Percentiles rank a stretch among this genome's conserved stretches.
Evolutionary conservation across 2,113 vertebrate genomes (phyloP).

Genomic region (Leptocoma aspasia): DNA sequence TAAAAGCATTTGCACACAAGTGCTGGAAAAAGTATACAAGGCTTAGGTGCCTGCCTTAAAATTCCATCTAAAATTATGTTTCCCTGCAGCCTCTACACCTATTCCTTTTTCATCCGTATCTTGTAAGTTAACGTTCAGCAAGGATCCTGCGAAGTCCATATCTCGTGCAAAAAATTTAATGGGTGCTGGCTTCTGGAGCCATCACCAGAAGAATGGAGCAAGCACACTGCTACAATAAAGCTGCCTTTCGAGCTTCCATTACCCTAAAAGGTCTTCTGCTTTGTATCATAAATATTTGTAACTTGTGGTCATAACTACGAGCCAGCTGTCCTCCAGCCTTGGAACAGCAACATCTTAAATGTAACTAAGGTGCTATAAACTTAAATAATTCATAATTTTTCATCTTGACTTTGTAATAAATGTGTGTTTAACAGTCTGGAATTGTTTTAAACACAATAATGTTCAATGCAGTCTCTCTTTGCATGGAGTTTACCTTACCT

Average conservation of each 20-base stretch:
- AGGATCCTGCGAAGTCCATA: not conserved
- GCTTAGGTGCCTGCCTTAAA: not conserved
- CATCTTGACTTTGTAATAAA: slow-evolving; percentile 23
- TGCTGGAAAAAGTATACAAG: not conserved
- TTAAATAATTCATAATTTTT: slow-evolving; percentile 48
- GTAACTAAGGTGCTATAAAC: slow-evolving; percentile 54
- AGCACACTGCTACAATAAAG: not conserved
- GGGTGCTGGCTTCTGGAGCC: not conserved
- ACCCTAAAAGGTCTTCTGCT: slow-evolving; percentile 64
- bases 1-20: not conserved
- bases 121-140: not conserved
- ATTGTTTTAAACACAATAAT: slow-evolving; percentile 2
- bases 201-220: not conserved
- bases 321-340: slow-evolving; percentile 8
- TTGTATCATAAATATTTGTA: slow-evolving; percentile 65
- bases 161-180: not conserved
- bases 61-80: not conserved
- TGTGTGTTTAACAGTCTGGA: not conserved
- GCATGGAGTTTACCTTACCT: not conserved
- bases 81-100: not conserved
- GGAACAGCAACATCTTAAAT: slow-evolving; percentile 22
- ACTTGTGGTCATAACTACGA: slow-evolving; percentile 59
- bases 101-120: not conserved
- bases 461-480: not conserved
- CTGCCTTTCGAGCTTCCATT: not conserved